Base-by-base conservation (phyloP, 2,113 vertebrate species). In the Picathartes gymnocephalus region DNA sequence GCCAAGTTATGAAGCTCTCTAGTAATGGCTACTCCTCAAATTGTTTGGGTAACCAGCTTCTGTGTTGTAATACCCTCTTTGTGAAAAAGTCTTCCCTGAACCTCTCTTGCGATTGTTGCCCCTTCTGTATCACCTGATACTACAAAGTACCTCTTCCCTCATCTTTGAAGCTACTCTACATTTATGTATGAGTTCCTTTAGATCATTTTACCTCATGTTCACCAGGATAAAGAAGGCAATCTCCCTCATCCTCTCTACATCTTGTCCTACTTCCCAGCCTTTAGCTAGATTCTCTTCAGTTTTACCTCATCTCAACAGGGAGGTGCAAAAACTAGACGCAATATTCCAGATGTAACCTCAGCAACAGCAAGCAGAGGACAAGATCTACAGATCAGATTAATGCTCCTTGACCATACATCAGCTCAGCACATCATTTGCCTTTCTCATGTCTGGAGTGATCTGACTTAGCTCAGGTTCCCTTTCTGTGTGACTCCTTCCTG, bases 361-460 rank as follows among this genome's bases (percentile, higher is more conserved):
- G 16, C 19, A 72, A n/a, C 30, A 76, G 19, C 18, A 68, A 71
- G 47, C 14, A 79, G 25, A 71, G 22, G n/a, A 44, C 17, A 85
- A 78, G 25, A 64, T 51, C 44, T 58, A 45, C 16, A 56, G 15
- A 50, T 25, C 0, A 71, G 51, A 47, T 24, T 21, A 33, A 24
- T 4, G 3, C 47, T 62, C 27, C 50, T 74, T 90, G 44, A 33
- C 39, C 40, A 13, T 11, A 35, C 5, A 71, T 7, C 58, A 83
- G 9, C 35, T 68, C 48, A 68, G 44, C 53, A 13, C 0, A 5
- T 0, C 1, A 48, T 66, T 22, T 82, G 10, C 31, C 40, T 58
- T 69, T 33, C 42, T 69, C 6, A 4, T 5, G 4, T 35, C 0
- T 1, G 71, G 11, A 64, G 13, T 31, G 50, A 65, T 10, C 40